Conservation (phyloP, 2,888 invertebrate species). For the Patella caerulea region DNA sequence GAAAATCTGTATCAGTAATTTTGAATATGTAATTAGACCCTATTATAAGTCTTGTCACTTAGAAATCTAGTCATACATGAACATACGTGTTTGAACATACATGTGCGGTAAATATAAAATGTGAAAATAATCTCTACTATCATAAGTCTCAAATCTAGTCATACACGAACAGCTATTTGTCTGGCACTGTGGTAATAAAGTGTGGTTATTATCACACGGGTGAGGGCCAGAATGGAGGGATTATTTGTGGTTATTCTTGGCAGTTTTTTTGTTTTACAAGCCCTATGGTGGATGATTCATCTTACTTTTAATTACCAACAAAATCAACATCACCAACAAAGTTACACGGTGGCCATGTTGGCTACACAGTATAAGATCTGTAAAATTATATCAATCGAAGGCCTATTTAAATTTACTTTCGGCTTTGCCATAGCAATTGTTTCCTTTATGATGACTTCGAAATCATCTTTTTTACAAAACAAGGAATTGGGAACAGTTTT, state of each 20-base stretch:
- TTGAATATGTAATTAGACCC: too few relatives aligned
- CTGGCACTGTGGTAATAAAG: too few relatives aligned
- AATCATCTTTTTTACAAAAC: neutral
- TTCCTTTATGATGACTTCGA: neutral
- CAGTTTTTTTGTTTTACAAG: neutral
- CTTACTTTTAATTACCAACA: neutral
- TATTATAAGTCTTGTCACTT: too few relatives aligned
- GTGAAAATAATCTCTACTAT: too few relatives aligned
- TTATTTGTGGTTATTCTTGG: neutral
- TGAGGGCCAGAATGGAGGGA: neutral
- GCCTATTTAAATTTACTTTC: neutral
- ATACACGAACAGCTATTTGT: too few relatives aligned
- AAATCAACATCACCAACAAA: neutral
- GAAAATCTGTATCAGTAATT: too few relatives aligned
- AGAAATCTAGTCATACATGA: too few relatives aligned
- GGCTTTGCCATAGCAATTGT: neutral
- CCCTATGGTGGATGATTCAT: slow-evolving; percentile 1
- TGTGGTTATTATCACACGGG: too few relatives aligned
- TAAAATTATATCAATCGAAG: neutral
- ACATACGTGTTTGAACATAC: too few relatives aligned
- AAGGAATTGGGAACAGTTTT: neutral
- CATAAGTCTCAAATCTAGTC: too few relatives aligned
- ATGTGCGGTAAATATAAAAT: too few relatives aligned
- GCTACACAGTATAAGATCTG: neutral
- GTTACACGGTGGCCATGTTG: neutral